Conservation (phyloP, 2,888 invertebrate species). For the Drosophila nr. perissopoda region DNA sequence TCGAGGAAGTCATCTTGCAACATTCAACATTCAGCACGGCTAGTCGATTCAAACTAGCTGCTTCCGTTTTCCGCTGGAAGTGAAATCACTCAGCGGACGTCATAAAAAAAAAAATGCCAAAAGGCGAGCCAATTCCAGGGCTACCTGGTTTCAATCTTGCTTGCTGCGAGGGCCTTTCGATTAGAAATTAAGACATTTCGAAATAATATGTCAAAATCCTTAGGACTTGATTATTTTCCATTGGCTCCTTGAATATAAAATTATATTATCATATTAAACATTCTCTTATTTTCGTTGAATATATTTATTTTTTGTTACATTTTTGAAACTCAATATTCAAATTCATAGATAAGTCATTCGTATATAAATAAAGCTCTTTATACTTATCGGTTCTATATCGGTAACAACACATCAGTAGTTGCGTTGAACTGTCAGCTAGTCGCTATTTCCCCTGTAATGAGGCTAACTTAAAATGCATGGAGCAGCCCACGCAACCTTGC, state of each 20-base stretch:
- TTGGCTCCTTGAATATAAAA: not conserved
- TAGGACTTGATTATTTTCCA: not conserved
- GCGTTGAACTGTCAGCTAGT: not conserved
- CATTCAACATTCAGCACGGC: slow-evolving; percentile 24
- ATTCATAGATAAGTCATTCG: not conserved
- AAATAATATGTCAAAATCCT: not conserved
- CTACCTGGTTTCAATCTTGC: not conserved
- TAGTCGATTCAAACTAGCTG: slow-evolving; percentile 62
- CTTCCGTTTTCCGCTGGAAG: slow-evolving; percentile 81
- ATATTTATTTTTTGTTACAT: not conserved
- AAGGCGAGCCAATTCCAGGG: slow-evolving; percentile 39
- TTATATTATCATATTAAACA: not conserved
- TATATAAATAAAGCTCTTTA: not conserved
- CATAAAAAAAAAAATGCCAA: slow-evolving; percentile 70
- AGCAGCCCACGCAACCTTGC: slow-evolving; percentile 14
- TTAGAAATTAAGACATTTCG: not conserved
- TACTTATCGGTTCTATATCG: slow-evolving; percentile 1
- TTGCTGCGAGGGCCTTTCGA: not conserved
- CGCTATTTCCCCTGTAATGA: not conserved
- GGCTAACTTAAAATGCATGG: slow-evolving; percentile 9
- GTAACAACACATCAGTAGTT: slow-evolving; percentile 1
- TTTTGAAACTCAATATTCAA: not conserved
- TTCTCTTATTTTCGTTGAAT: not conserved
- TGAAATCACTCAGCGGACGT: slow-evolving; percentile 78
- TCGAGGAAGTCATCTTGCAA: slow-evolving; percentile 70